These are phyloP conservation scores for Actenoides lindsayi DNA, from an alignment of 2,113 vertebrate species.

Conservation along the genomic window DNA sequence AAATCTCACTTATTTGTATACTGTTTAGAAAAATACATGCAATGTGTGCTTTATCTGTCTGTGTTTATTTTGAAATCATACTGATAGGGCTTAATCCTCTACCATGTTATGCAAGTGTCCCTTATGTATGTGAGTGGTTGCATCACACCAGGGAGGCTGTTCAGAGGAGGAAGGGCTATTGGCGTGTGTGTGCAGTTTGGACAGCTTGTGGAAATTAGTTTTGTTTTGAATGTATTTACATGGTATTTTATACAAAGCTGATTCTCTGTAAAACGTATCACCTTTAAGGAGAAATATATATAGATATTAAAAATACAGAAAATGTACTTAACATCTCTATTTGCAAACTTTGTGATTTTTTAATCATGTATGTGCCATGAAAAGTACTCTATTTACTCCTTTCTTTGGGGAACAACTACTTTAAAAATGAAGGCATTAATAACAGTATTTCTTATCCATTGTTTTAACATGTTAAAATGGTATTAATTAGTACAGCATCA, in stretches of 20 bases:
- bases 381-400: constrained; percentile 52
- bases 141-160: background rate
- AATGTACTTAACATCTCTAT: background rate
- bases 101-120: background rate
- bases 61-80: background rate
- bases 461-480: constrained; percentile 49
- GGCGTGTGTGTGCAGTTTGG: background rate
- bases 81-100: background rate
- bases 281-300: constrained; percentile 1
- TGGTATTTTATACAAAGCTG: constrained; percentile 4
- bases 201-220: background rate
- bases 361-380: background rate
- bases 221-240: constrained; percentile 48
- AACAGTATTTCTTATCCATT: constrained; percentile 54
- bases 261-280: constrained; percentile 27
- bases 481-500: constrained; percentile 54
- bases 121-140: background rate
- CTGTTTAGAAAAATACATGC: background rate
- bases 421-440: constrained; percentile 66
- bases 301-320: background rate
- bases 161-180: background rate
- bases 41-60: background rate
- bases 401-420: constrained; percentile 53
- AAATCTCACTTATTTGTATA: background rate
- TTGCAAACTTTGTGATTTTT: background rate